Conservation (phyloP, 2,888 invertebrate species). For the Parnassius apollo region DNA sequence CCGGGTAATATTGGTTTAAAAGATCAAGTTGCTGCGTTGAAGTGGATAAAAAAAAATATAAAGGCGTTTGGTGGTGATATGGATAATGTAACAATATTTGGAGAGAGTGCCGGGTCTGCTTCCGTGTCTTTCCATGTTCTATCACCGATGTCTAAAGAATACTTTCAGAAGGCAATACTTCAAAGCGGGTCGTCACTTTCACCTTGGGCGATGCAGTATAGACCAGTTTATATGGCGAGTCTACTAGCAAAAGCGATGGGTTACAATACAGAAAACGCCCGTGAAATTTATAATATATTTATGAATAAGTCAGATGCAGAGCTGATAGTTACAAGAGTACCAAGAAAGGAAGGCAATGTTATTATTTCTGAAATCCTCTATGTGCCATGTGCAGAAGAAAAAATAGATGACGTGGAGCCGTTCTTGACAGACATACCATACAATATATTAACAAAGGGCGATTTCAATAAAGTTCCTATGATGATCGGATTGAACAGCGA, state of each 20-base stretch:
- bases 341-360: conserved; percentile 48
- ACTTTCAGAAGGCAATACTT: conserved; percentile 64
- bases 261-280: conserved; percentile 48
- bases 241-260: conserved; percentile 57
- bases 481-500: conserved; percentile 56
- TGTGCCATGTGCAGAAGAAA: conserved; percentile 55
- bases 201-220: conserved; percentile 59
- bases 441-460: conserved; percentile 47
- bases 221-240: conserved; percentile 55
- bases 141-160: conserved; percentile 62
- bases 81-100: conserved; percentile 60
- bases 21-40: conserved; percentile 62
- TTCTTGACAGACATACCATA: conserved; percentile 58
- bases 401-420: conserved; percentile 57
- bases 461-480: conserved; percentile 60
- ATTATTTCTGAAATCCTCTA: conserved; percentile 55
- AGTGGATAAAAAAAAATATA: conserved; percentile 60
- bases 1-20: conserved; percentile 67
- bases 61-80: conserved; percentile 59
- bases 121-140: conserved; percentile 61
- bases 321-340: conserved; percentile 54
- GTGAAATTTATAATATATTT: conserved; percentile 54
- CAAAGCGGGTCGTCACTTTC: conserved; percentile 64
- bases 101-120: conserved; percentile 65
- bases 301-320: conserved; percentile 53